These are phyloP conservation scores for Cantharis lateralis DNA, from an alignment of 2,888 invertebrate species.

Conservation along the genomic window DNA sequence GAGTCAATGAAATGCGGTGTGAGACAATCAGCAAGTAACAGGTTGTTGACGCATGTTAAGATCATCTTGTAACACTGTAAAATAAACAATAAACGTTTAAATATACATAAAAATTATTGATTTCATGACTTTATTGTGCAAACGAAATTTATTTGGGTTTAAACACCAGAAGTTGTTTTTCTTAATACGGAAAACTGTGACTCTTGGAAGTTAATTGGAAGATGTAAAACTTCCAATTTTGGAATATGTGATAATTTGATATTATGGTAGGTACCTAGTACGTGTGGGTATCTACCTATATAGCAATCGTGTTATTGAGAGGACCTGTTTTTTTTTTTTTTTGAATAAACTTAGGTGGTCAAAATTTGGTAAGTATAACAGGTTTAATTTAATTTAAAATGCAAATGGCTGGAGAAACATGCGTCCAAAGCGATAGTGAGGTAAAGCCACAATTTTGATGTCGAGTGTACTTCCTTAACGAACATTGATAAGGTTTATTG, in stretches of 20 bases:
- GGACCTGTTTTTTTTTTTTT: neutral
- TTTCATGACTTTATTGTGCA: neutral
- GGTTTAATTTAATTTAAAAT: neutral
- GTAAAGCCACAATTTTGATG: neutral
- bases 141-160: neutral
- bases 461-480: neutral
- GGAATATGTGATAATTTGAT: neutral
- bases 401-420: neutral
- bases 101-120: neutral
- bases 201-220: neutral
- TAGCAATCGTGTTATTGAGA: neutral
- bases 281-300: too few relatives aligned
- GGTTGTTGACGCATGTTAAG: constrained; percentile 31
- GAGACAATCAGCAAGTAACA: constrained; percentile 48
- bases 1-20: constrained; percentile 55
- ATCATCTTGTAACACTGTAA: neutral
- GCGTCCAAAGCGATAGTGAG: neutral
- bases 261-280: too few relatives aligned
- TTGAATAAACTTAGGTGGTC: neutral
- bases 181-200: neutral
- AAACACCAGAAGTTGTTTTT: neutral
- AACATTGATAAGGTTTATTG: neutral
- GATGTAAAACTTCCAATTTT: neutral
- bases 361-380: neutral
- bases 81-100: neutral